These are phyloP conservation scores for Trichoplax adhaerens DNA, from an alignment of 37 sponge, comb jelly and placozoan genomes.

Conservation along the genomic window DNA sequence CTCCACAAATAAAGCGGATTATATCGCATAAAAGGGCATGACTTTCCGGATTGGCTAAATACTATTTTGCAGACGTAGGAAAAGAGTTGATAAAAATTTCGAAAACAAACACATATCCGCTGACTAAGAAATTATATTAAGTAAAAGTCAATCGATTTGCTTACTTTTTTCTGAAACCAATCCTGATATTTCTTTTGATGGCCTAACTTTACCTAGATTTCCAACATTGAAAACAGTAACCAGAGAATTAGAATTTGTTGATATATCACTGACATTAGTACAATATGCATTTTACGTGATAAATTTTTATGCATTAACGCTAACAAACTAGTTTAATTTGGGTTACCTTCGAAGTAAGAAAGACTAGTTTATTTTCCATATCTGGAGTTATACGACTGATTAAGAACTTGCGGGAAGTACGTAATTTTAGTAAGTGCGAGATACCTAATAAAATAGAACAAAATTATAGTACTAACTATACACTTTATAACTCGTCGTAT, in stretches of 20 bases:
- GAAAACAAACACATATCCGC: neutral
- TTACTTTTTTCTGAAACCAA: slow-evolving; percentile 45
- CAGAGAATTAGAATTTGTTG: too few species aligned
- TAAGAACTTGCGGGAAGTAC: slow-evolving; percentile 76
- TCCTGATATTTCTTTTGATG: slow-evolving; percentile 74
- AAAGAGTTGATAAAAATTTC: neutral
- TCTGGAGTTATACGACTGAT: slow-evolving; percentile 70
- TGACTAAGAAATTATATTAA: neutral
- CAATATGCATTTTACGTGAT: too few species aligned
- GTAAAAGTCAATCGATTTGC: neutral
- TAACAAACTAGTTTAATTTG: too few species aligned
- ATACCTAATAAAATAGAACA: slow-evolving; percentile 21
- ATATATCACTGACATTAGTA: too few species aligned
- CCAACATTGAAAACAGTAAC: too few species aligned
- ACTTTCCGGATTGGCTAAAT: slow-evolving; percentile 59
- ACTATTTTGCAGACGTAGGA: slow-evolving; percentile 20
- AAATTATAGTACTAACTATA: neutral
- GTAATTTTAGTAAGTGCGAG: slow-evolving; percentile 36
- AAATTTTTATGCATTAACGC: too few species aligned
- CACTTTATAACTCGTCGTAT: too few species aligned
- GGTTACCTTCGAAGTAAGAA: slow-evolving; percentile 62
- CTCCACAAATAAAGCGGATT: slow-evolving; percentile 85
- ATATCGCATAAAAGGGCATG: slow-evolving; percentile 62
- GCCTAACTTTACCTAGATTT: slow-evolving; percentile 79
- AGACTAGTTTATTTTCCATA: slow-evolving; percentile 79